Evolutionary conservation across 2,888 invertebrate species (phyloP), one percentile per base, ranked within the genome.

Genomic region (Drosophila fulvimacula): DNA sequence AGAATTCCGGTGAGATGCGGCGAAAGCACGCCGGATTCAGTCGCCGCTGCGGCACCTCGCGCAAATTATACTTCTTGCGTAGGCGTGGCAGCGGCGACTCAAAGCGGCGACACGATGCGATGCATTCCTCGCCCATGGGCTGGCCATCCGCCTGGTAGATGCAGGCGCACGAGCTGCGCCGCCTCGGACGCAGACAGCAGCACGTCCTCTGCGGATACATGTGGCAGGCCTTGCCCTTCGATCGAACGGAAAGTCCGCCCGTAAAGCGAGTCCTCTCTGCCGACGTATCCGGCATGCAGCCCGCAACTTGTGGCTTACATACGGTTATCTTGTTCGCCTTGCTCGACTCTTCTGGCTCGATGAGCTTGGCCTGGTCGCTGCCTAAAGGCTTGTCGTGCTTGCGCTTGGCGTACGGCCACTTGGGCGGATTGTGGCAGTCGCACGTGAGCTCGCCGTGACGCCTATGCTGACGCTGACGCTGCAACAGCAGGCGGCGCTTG

Each of bases 1-100:
- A 77, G 44, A 91, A 91, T 46, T 91, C 90, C 0, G 89, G 86
- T 1, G 91, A 91, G 9, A 91, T 90, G 41, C 80, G 85, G 10
- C 87, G 85, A 19, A 70, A 90, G 55, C 59, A 53, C 3, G 69
- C 48, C 27, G 88, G 79, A 71, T 79, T 65, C 39, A 88, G 61
- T 10, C 76, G 77, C 3, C 77, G 81, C 36, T 77, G 81, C 7
- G 61, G 69, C 53, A 34, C 55, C 56, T 73, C 62, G 0, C 84
- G 73, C 30, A 85, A 19, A 51, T 60, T 69, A 15, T 46, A 57
- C 19, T 53, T 80, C 9, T 61, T 53, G 6, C 80, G 69, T 24
- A 68, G 64, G 24, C 76, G 59, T 56, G 64, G 69, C 72, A 69
- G 13, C 53, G 70, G 38, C 21, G 71, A 41, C 62, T 77, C 58